Evolutionary conservation across 2,113 vertebrate genomes (phyloP).

Genomic region (Lates calcarifer): DNA sequence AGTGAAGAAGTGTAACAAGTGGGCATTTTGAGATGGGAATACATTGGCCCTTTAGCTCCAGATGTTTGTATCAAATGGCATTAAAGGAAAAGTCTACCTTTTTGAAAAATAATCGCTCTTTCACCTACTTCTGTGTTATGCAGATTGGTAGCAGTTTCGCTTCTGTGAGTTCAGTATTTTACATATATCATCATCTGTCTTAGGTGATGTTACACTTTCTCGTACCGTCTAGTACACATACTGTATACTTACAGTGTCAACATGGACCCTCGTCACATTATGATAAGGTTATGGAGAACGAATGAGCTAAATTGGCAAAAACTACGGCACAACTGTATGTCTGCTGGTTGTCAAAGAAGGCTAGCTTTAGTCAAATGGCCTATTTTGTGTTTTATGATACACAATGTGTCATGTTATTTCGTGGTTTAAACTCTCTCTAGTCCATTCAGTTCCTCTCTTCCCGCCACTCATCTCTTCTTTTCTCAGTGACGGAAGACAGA

Average conservation of each 20-base stretch:
- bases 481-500: slow-evolving; percentile 25
- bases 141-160: slow-evolving; percentile 21
- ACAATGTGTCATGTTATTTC: neutral
- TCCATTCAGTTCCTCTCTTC: slow-evolving; percentile 38
- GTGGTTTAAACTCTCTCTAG: neutral
- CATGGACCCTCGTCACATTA: neutral
- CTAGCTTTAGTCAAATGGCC: neutral
- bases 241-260: neutral
- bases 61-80: neutral
- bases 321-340: rapidly evolving
- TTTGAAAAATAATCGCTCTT: neutral
- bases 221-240: rapidly evolving
- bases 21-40: neutral
- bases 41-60: neutral
- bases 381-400: neutral
- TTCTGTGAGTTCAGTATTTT: slow-evolving; percentile 9
- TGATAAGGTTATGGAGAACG: neutral
- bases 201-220: neutral
- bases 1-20: neutral
- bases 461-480: slow-evolving; percentile 49
- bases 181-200: neutral
- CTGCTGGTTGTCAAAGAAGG: neutral
- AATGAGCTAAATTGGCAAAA: neutral
- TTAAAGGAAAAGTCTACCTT: neutral
- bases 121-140: neutral